Percentiles rank a stretch among this genome's conserved stretches.
These are phyloP conservation scores for Latheticus oryzae DNA, from an alignment of 2,888 invertebrate species.

Conservation along the genomic window DNA sequence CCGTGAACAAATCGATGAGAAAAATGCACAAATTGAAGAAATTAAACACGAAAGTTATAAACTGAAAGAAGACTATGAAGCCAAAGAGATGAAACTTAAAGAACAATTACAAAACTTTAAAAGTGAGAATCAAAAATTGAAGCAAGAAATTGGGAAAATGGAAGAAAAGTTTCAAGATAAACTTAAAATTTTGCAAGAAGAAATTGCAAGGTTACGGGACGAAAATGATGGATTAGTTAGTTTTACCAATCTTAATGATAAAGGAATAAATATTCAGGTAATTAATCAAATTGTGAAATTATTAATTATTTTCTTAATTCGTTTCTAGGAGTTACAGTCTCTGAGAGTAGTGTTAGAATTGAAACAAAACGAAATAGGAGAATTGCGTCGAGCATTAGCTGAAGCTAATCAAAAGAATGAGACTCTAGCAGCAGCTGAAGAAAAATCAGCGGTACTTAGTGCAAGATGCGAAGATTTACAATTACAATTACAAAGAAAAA, in stretches of 20 bases:
- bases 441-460: constrained; percentile 80
- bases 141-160: constrained; percentile 50
- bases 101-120: constrained; percentile 50
- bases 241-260: constrained; percentile 56
- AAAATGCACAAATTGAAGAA: constrained; percentile 54
- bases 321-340: constrained; percentile 79
- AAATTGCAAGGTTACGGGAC: constrained; percentile 57
- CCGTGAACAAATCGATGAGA: constrained; percentile 62
- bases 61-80: constrained; percentile 58
- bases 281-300: background rate
- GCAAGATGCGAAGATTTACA: constrained; percentile 89
- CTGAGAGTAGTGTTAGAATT: constrained; percentile 89
- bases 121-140: constrained; percentile 53
- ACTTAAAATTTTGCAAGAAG: constrained; percentile 50
- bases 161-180: constrained; percentile 48
- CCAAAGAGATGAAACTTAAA: constrained; percentile 55
- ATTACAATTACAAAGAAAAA: constrained; percentile 77
- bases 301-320: constrained; percentile 14
- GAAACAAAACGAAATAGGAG: constrained; percentile 86
- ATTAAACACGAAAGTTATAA: constrained; percentile 55
- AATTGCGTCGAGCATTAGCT: constrained; percentile 77
- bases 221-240: constrained; percentile 60
- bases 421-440: constrained; percentile 76
- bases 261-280: constrained; percentile 58
- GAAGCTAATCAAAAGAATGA: constrained; percentile 80